A percentile compares a stretch with the other conserved stretches of the same genome.
Evolutionary conservation across 1,140 invertebrate species (phyloP).

Genomic region (Heliconius congener): DNA sequence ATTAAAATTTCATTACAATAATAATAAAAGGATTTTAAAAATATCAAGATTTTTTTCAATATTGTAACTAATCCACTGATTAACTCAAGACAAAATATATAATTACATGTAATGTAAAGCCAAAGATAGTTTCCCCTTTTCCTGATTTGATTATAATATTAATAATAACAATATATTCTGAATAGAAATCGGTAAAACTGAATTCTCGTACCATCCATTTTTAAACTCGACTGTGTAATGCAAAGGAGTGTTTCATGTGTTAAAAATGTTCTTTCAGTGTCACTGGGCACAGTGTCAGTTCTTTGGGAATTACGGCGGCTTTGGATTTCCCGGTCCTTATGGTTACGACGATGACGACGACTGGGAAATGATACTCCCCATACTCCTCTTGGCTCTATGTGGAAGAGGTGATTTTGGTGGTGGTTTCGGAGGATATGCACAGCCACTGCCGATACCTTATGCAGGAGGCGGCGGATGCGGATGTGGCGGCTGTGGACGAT

Average conservation of each 20-base stretch:
- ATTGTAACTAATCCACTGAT: no score
- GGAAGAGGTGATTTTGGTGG: conserved; percentile 37
- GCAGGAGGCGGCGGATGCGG: conserved; percentile 30
- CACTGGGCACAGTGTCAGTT: conserved; percentile 43
- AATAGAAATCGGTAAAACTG: no score
- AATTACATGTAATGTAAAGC: no score
- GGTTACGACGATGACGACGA: conserved; percentile 39
- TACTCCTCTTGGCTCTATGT: conserved; percentile 48
- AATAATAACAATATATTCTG: no score
- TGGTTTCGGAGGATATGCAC: conserved; percentile 22
- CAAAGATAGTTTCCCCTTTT: no score
- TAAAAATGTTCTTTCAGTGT: conserved; percentile 28
- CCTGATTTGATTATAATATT: no score
- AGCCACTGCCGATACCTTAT: conserved; percentile 2
- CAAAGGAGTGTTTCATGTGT: not conserved
- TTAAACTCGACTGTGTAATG: no score
- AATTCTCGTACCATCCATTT: no score
- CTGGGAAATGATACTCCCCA: conserved; percentile 50
- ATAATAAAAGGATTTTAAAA: no score
- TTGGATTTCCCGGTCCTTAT: conserved; percentile 21
- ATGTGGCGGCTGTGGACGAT: conserved; percentile 26
- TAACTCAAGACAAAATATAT: no score
- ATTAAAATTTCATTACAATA: no score
- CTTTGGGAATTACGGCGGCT: conserved; percentile 31
- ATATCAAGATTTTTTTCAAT: no score